Evolutionary conservation across 2,888 invertebrate genomes (phyloP).

Genomic region (Schizaphis graminum): DNA sequence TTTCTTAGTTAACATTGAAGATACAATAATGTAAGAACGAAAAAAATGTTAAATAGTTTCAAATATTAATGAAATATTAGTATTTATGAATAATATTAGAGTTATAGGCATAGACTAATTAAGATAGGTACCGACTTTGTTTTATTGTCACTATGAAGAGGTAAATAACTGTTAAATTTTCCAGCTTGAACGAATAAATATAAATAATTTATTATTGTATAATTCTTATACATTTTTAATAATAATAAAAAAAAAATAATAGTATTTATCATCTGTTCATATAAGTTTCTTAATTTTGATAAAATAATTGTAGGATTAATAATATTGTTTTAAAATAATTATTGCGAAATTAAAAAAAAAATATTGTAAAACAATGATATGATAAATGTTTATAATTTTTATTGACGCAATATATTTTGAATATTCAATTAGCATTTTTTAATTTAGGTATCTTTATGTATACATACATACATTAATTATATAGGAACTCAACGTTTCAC

Average conservation of each 20-base stretch:
- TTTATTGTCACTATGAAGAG: too few relatives aligned
- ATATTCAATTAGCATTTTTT: not conserved
- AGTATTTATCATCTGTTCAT: not conserved
- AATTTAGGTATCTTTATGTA: not conserved
- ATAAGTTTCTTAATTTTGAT: not conserved
- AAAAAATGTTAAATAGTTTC: too few relatives aligned
- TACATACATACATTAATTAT: not conserved
- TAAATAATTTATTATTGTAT: not conserved
- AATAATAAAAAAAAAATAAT: not conserved
- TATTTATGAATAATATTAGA: too few relatives aligned
- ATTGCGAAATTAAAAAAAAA: not conserved
- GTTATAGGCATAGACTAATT: too few relatives aligned
- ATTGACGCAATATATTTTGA: not conserved
- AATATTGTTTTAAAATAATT: not conserved
- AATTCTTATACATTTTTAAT: not conserved
- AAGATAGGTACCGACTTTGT: too few relatives aligned
- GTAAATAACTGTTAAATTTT: too few relatives aligned
- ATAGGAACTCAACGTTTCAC: conserved; percentile 1
- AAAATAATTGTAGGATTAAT: not conserved
- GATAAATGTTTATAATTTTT: not conserved
- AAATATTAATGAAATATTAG: too few relatives aligned
- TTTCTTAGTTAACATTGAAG: too few relatives aligned
- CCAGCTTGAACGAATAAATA: too few relatives aligned
- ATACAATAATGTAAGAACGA: too few relatives aligned
- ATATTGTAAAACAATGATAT: not conserved